A percentile compares a stretch with the other conserved stretches of the same genome.
phyloP scores from a whole-genome alignment of 1,140 invertebrate species.

The Ceratoteleas bidentatus region DNA sequence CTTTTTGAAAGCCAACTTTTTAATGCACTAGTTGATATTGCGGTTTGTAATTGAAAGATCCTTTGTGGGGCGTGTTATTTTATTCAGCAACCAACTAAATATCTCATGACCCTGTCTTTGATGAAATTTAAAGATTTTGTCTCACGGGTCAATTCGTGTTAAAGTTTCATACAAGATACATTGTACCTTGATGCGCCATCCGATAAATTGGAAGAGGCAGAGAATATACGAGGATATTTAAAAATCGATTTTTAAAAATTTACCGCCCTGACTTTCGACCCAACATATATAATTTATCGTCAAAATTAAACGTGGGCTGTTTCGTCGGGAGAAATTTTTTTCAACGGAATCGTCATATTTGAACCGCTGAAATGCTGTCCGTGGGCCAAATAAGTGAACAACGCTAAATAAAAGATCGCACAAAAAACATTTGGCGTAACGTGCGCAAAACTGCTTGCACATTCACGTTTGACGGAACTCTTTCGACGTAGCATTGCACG shows the following conservation, averaged over 20 bases:
- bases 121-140: constrained; percentile 27
- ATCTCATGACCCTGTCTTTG: constrained; percentile 1
- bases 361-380: neutral
- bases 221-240: constrained; percentile 4
- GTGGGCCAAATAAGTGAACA: constrained; percentile 1
- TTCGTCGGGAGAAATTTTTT: constrained; percentile 5
- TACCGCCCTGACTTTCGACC: neutral
- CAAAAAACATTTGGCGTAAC: neutral
- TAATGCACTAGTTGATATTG: neutral
- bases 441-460: neutral
- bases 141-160: constrained; percentile 28
- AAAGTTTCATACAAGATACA: constrained; percentile 34
- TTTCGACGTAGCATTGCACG: neutral
- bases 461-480: neutral
- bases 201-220: constrained; percentile 25
- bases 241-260: constrained; percentile 35
- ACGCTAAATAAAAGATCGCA: constrained; percentile 9
- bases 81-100: constrained; percentile 6
- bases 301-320: constrained; percentile 7
- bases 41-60: neutral
- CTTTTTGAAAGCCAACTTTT: no score
- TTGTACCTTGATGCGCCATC: constrained; percentile 25
- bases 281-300: constrained; percentile 18
- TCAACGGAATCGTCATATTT: constrained; percentile 9
- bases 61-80: neutral